Evolutionary conservation across 2,888 invertebrate genomes (phyloP).

Genomic region (Tipula unca): DNA sequence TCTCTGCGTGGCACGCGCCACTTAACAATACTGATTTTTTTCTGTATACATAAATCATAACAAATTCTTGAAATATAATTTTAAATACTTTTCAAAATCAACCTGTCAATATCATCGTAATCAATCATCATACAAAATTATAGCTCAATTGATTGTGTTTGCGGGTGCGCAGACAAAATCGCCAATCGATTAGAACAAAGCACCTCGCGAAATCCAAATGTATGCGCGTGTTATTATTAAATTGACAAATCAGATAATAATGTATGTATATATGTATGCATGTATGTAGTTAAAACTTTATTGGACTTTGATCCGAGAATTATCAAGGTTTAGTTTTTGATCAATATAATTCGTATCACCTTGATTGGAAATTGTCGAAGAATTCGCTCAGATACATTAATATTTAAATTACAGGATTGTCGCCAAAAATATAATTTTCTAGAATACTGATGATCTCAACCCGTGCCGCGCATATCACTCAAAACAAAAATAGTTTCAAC

Average conservation of each 20-base stretch:
- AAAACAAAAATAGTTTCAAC: not conserved
- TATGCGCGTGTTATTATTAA: not conserved
- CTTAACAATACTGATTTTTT: not conserved
- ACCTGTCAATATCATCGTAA: not conserved
- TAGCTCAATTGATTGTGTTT: not conserved
- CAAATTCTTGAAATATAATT: not conserved
- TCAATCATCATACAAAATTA: not conserved
- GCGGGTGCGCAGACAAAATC: not conserved
- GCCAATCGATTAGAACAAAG: not conserved
- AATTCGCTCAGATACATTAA: not conserved
- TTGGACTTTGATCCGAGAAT: not conserved
- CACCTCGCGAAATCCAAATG: too few species aligned
- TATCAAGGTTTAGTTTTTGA: not conserved
- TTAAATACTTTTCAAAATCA: not conserved
- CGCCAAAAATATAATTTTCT: not conserved
- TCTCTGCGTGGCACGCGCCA: not conserved
- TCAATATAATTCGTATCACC: not conserved
- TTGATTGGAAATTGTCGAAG: not conserved
- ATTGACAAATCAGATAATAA: not conserved
- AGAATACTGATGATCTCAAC: not conserved
- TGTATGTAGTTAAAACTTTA: not conserved
- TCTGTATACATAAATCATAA: not conserved
- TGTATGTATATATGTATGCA: too few species aligned
- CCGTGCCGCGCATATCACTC: not conserved
- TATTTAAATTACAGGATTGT: not conserved